Percentiles rank a stretch among this genome's conserved stretches.
These are phyloP conservation scores for Heteronetta atricapilla DNA, from an alignment of 2,113 vertebrate species.

Conservation along the genomic window DNA sequence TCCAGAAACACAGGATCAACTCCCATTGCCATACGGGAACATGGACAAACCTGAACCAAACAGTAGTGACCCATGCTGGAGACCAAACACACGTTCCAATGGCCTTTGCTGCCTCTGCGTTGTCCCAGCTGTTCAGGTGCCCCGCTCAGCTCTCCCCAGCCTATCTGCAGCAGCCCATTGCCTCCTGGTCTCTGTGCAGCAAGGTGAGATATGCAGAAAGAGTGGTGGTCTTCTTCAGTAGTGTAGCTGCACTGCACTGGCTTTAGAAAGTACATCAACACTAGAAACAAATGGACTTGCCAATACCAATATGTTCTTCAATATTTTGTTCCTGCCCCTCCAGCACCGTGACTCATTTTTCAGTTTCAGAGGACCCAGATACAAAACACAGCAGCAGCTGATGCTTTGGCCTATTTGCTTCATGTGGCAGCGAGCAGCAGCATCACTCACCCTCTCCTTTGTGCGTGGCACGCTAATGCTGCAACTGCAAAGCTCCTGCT, in stretches of 20 bases:
- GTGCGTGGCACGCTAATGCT: accelerated
- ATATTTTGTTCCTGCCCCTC: neutral
- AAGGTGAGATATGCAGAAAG: neutral
- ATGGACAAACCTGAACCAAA: neutral
- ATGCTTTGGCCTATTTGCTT: neutral
- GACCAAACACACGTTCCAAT: neutral
- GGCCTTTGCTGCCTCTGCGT: neutral
- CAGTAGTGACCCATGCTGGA: neutral
- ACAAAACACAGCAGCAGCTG: accelerated
- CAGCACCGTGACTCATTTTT: neutral
- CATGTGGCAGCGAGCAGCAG: neutral
- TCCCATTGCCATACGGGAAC: neutral
- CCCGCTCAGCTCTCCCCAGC: neutral
- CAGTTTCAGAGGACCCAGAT: neutral
- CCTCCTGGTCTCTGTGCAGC: neutral
- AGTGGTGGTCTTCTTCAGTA: neutral
- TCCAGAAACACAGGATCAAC: neutral
- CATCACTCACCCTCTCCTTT: accelerated
- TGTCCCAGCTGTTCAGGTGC: neutral
- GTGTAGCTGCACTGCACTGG: neutral
- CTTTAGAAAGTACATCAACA: neutral
- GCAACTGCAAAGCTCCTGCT: neutral
- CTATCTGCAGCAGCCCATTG: neutral
- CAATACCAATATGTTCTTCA: neutral
- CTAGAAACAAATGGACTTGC: neutral